Conservation (phyloP, 1,140 invertebrate genomes). For the Temnothorax longispinosus region DNA sequence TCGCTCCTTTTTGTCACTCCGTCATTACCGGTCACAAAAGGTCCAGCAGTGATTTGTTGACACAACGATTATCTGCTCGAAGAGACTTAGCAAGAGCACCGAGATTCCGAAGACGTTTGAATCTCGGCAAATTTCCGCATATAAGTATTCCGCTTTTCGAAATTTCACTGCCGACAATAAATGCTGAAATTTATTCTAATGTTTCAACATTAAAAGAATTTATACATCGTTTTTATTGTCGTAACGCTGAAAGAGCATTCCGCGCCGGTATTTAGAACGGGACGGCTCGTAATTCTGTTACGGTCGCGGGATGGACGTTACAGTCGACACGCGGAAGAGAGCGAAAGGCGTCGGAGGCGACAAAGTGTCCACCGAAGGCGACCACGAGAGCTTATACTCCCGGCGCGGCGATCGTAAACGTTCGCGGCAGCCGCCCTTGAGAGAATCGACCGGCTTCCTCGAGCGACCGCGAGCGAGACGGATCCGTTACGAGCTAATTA, state of each 20-base stretch:
- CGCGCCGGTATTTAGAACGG: conserved; percentile 44
- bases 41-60: neutral
- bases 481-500: conserved; percentile 78
- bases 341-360: conserved; percentile 50
- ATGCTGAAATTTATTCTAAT: neutral
- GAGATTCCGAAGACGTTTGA: neutral
- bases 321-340: neutral
- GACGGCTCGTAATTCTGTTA: conserved; percentile 64
- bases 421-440: conserved; percentile 56
- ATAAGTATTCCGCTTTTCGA: neutral
- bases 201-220: neutral
- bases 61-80: neutral
- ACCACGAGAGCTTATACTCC: conserved; percentile 53
- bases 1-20: conserved; percentile 13
- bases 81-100: neutral
- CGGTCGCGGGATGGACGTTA: conserved; percentile 4
- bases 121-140: neutral
- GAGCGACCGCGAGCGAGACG: conserved; percentile 65
- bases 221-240: neutral
- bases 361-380: conserved; percentile 69
- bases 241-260: neutral
- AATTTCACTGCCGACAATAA: neutral
- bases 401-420: conserved; percentile 69
- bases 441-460: conserved; percentile 31
- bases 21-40: neutral